Evolutionary conservation across 2,113 vertebrate species (phyloP).

Genomic region (Leiothrix lutea): DNA sequence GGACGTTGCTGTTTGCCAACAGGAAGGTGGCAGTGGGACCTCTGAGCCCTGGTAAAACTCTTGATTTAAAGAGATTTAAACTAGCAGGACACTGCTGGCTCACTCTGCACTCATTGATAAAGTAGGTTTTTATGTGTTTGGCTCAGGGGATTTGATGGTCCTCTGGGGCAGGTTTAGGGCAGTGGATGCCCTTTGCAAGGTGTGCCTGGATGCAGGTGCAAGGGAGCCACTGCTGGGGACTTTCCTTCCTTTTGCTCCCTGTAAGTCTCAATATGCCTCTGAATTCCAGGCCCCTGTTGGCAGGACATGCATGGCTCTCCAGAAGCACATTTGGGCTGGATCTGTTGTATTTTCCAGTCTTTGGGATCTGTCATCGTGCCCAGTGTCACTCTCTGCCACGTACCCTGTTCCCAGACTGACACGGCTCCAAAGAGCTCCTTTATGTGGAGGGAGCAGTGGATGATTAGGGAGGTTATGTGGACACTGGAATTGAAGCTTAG

Average conservation of each 20-base stretch:
- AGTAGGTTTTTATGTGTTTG: neutral
- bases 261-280: neutral
- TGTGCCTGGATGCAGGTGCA: rapidly evolving
- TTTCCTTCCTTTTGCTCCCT: neutral
- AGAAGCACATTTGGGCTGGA: neutral
- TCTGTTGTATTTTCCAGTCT: neutral
- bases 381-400: rapidly evolving
- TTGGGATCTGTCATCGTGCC: neutral
- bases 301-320: rapidly evolving
- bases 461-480: neutral
- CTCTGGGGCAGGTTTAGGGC: neutral
- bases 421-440: neutral
- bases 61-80: neutral
- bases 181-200: neutral
- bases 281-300: neutral
- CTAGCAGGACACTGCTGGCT: neutral
- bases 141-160: neutral
- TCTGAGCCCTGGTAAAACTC: neutral
- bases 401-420: neutral
- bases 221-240: too few relatives aligned
- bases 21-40: neutral
- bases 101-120: neutral
- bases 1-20: neutral
- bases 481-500: constrained; percentile 20
- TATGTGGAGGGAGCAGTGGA: neutral